Base-by-base conservation (phyloP, 1,140 invertebrate species). In the Trypoxylus dichotomus region DNA sequence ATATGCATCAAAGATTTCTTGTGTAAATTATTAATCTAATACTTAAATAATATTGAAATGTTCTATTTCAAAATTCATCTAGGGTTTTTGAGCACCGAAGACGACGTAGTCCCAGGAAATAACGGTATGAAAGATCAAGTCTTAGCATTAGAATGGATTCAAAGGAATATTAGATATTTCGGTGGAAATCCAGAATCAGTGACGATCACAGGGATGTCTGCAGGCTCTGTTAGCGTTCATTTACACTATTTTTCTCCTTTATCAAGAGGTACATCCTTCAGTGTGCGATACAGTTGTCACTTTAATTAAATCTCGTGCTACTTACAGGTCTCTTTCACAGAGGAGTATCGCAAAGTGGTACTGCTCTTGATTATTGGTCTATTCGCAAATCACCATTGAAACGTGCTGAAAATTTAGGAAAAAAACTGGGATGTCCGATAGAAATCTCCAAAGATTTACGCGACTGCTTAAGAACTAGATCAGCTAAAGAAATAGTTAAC, bases 331-430 rank as follows among this genome's bases (percentile, higher is more conserved):
- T 3, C 37, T 85, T 87, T 87, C 87, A 7, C 82, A 87, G 74
- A 87, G 90, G 92, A 6, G 92, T 96, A 71, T 91, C 94, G 0
- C 90, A 93, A 86, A 95, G 94, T 82, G 95, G 95, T 0, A 91
- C 92, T 13, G 90, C 92, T 3, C 85, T 94, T 1, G 87, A 89
- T 81, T 90, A 89, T 3, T 96, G 93, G 95, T 73, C 81, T 1
- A 58, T 86, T 86, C 87, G 87, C 3, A 83, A 87, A 74, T 42
- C 72, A 54, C 86, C 88, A 0, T 79, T 85, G 1, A 83, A 85
- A 43, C 89, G 89, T 80, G 88, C 91, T 1, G 81, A 88, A 5
- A 84, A 88, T 79, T 81, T 92, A 24, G 89, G 87, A 1, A 79
- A 83, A 24, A 83, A 85, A 15, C 80, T 92, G 11, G 89, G 90